Conservation (phyloP, 1,140 invertebrate genomes). For the Lasaia peninsularis region DNA sequence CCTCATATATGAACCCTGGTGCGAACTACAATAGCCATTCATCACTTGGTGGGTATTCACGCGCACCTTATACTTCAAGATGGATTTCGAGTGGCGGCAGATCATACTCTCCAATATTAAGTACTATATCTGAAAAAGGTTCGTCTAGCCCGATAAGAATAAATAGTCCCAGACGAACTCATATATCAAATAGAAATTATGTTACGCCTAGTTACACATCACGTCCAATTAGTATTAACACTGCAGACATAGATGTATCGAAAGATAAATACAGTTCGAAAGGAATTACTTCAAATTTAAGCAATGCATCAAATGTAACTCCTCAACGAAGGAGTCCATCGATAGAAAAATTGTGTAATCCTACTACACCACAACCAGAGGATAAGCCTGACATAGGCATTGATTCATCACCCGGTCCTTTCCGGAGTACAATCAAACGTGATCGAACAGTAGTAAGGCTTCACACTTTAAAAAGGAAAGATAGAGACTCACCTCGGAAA, state of each 20-base stretch:
- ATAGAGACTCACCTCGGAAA: conserved; percentile 75
- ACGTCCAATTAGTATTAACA: conserved; percentile 84
- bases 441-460: conserved; percentile 85
- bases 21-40: conserved; percentile 79
- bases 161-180: conserved; percentile 59
- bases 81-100: conserved; percentile 54
- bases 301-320: conserved; percentile 13
- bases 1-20: conserved; percentile 68
- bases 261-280: conserved; percentile 78
- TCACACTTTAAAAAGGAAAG: conserved; percentile 79
- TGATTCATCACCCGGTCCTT: conserved; percentile 52
- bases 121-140: conserved; percentile 84
- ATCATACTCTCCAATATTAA: conserved; percentile 83
- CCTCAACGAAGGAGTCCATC: conserved; percentile 32
- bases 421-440: conserved; percentile 80
- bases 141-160: conserved; percentile 59
- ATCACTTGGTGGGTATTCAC: conserved; percentile 69
- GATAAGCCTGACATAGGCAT: conserved; percentile 65
- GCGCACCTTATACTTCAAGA: conserved; percentile 51
- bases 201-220: conserved; percentile 71
- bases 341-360: conserved; percentile 39
- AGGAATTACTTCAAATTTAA: conserved; percentile 20
- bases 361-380: conserved; percentile 54
- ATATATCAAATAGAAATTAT: conserved; percentile 50
- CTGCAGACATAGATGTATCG: conserved; percentile 89